Conservation (phyloP, 2,113 vertebrate species). For the Mugil cephalus region DNA sequence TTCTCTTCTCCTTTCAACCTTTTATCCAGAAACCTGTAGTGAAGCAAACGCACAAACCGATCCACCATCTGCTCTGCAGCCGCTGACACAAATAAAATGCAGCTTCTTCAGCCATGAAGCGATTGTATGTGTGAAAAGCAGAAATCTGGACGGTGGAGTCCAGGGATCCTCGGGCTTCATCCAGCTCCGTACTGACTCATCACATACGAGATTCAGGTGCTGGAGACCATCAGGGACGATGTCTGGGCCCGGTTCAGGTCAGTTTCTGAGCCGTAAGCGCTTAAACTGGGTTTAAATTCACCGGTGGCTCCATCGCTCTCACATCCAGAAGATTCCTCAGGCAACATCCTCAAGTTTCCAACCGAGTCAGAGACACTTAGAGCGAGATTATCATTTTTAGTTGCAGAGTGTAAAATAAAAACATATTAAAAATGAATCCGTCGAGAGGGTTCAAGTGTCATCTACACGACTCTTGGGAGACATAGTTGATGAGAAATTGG, state of each 20-base stretch:
- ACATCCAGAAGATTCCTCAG: slow-evolving; percentile 26
- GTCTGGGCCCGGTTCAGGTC: slow-evolving; percentile 6
- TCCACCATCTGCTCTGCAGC: no score
- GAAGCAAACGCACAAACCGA: no score
- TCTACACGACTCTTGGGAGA: no score
- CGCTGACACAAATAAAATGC: no score
- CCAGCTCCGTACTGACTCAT: slow-evolving; percentile 8
- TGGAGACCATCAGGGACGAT: slow-evolving; percentile 1
- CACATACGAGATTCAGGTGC: slow-evolving; percentile 8
- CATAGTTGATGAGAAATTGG: no score
- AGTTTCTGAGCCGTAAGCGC: slow-evolving; percentile 31
- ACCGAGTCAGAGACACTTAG: neutral
- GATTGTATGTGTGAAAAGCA: neutral
- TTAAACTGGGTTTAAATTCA: slow-evolving; percentile 20
- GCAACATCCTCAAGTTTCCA: slow-evolving; percentile 31
- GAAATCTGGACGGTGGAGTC: neutral
- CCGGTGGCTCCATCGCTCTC: slow-evolving; percentile 28
- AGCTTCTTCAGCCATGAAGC: no score
- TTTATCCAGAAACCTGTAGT: no score
- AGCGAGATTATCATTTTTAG: neutral
- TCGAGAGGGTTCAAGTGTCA: no score
- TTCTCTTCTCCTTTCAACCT: no score
- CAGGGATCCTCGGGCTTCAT: neutral
- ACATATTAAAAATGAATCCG: no score
- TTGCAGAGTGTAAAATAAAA: no score